Percentiles rank a stretch among this genome's conserved stretches.
Conservation (phyloP, 1,140 invertebrate genomes). For the Latrodectus geometricus region DNA sequence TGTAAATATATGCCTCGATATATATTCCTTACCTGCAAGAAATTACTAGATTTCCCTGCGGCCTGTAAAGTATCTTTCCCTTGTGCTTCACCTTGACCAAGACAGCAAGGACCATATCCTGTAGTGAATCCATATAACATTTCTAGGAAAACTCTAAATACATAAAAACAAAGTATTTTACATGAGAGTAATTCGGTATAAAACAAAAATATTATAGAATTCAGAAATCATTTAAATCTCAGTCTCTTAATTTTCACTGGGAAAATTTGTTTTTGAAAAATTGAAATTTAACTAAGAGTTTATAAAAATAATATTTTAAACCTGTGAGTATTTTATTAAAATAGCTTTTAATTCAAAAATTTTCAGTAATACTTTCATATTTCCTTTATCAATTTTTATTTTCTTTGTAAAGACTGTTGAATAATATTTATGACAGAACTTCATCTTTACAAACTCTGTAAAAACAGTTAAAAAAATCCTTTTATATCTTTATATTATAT, state of each 20-base stretch:
- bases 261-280: not conserved
- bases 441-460: too few relatives aligned
- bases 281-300: not conserved
- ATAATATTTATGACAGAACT: too few relatives aligned
- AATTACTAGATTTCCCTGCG: constrained; percentile 78
- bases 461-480: too few relatives aligned
- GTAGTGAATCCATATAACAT: constrained; percentile 95
- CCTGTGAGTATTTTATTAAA: too few relatives aligned
- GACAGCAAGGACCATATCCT: constrained; percentile 90
- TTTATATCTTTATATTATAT: too few relatives aligned
- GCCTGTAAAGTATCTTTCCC: constrained; percentile 76
- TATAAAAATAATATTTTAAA: too few relatives aligned
- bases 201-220: not conserved
- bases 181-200: not conserved
- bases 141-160: constrained; percentile 82
- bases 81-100: constrained; percentile 85
- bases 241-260: not conserved
- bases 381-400: too few relatives aligned
- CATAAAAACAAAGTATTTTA: constrained; percentile 7
- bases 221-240: not conserved
- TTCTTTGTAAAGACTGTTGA: too few relatives aligned
- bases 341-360: too few relatives aligned
- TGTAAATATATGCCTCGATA: too few relatives aligned
- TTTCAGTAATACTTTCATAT: too few relatives aligned
- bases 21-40: constrained; percentile 72